Evolutionary conservation across 2,888 invertebrate species (phyloP), one percentile per base, ranked within the genome.

Genomic region (Rhingia campestris): DNA sequence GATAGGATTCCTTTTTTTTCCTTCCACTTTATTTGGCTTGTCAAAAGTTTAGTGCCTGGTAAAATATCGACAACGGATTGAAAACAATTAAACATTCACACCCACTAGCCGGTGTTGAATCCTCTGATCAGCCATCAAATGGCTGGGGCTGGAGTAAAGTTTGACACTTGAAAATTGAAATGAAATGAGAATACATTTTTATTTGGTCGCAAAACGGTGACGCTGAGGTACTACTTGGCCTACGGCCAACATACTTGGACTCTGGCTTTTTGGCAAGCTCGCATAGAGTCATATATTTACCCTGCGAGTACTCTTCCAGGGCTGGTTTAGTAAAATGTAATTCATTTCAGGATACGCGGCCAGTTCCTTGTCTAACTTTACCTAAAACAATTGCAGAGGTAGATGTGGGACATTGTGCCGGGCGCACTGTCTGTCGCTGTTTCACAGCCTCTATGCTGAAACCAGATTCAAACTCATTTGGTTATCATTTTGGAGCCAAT

Each of bases 301-400:
- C 7, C 69, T 76, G 22, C 47, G 32, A 39, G 4, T 43, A 30
- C 51, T 32, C 56, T 22, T 22, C 47, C 30, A 39, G 39, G 39
- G 41, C 56, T 37, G 39, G 14, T 22, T 22, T 39, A 47, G 64
- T 75, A 12, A 70, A 75, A 47, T 75, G 64, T 70, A 81, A 75
- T 75, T 81, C 81, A 63, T 73, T 61, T 54, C 37, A 12, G 22
- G 32, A 58, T 47, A 41, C 51, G 41, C 14, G 30, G 41, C 45
- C 53, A 51, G 51, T 43, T 53, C 4, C 72, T 53, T 61, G 43
- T 72, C 53, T 58, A 37, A 67, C 39, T 81, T 37, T 53, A 58
- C 69, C 74, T 81, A 70, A 75, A 81, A 75, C 76, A 76, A 76
- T 81, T 81, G 72, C 64, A 45, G 66, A 76, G 61, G 70, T 76